Evolutionary conservation across 2,797 vertebrate genomes (phyloP).

Genomic region (Anomalospiza imberbis): DNA sequence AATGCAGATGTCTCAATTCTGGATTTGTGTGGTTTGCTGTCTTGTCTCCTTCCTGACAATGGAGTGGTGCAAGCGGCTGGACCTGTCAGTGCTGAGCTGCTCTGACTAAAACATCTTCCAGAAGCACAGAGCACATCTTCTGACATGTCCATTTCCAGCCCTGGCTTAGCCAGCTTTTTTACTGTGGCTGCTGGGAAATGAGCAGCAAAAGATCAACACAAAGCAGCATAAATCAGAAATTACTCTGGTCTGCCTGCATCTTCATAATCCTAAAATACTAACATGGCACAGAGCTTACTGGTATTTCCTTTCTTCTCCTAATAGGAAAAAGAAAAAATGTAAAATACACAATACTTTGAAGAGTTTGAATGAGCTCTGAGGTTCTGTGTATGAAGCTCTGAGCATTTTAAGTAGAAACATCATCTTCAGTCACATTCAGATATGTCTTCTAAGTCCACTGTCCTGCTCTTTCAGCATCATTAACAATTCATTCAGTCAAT

Average conservation of each 20-base stretch:
- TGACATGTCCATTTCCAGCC: background rate
- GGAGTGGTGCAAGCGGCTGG: background rate
- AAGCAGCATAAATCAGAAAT: background rate
- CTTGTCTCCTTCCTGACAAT: background rate
- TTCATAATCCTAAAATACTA: background rate
- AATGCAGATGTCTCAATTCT: background rate
- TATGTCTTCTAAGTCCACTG: background rate
- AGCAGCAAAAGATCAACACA: background rate
- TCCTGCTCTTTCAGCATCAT: background rate
- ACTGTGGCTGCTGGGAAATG: background rate
- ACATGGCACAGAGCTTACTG: background rate
- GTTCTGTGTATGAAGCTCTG: background rate
- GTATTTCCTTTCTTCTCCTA: background rate
- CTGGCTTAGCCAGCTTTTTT: background rate
- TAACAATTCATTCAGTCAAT: background rate
- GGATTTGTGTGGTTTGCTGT: background rate
- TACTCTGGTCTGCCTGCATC: background rate
- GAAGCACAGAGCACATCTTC: background rate
- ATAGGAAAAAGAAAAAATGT: background rate
- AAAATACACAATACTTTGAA: background rate
- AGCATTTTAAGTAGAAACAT: background rate
- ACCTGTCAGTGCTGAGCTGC: background rate
- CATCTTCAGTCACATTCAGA: background rate
- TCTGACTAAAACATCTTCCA: background rate
- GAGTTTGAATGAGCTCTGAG: background rate